These are phyloP conservation scores for Ovis canadensis DNA, from an alignment of 2,113 vertebrate species.

Conservation along the genomic window DNA sequence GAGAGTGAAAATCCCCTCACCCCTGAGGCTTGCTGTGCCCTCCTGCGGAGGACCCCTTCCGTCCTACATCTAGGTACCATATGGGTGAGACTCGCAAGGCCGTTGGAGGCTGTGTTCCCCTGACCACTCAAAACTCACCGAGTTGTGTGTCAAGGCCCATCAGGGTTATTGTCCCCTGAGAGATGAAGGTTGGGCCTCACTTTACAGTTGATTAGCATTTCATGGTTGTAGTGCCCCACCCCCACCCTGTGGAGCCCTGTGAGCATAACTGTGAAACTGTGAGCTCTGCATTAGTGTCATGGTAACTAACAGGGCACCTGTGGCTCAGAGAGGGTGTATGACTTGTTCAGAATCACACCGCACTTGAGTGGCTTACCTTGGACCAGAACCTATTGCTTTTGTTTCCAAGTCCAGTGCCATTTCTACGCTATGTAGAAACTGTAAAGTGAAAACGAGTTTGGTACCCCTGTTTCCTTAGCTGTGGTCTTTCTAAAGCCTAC, in stretches of 20 bases:
- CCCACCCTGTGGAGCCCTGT: neutral
- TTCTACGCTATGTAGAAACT: neutral
- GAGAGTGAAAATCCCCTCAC: neutral
- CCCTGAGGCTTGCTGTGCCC: neutral
- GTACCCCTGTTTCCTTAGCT: neutral
- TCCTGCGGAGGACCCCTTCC: neutral
- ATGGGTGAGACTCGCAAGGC: neutral
- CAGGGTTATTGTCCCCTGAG: neutral
- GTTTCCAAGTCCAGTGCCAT: neutral
- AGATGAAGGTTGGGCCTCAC: neutral
- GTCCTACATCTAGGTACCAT: neutral
- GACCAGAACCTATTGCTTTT: neutral
- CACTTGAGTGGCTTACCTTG: neutral
- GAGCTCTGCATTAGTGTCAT: neutral
- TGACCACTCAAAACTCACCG: neutral
- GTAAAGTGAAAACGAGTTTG: neutral
- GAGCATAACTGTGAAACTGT: neutral
- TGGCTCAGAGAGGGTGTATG: slow-evolving; percentile 14
- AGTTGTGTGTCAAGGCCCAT: neutral
- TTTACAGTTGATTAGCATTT: neutral
- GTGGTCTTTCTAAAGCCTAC: neutral
- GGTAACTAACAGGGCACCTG: slow-evolving; percentile 19
- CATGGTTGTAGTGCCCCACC: neutral
- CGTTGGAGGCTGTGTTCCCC: neutral
- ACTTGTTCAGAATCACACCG: neutral